These are phyloP conservation scores for Enchytraeus crypticus DNA, from an alignment of 2,888 invertebrate genomes.

Conservation along the genomic window DNA sequence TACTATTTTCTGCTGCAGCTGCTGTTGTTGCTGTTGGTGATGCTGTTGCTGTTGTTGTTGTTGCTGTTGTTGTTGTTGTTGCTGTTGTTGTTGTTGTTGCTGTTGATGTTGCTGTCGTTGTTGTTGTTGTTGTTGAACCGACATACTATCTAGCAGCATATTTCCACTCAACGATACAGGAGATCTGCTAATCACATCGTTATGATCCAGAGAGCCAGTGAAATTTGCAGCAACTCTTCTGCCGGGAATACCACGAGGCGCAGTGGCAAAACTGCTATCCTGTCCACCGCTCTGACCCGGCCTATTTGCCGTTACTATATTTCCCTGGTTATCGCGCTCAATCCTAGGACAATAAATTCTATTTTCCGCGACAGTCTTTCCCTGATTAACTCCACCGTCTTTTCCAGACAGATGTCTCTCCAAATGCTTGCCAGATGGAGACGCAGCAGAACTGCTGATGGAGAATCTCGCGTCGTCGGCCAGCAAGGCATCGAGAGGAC, in stretches of 20 bases:
- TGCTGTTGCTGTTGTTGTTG: too few relatives aligned
- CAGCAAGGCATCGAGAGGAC: constrained; percentile 8
- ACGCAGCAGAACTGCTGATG: neutral
- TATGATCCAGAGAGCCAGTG: neutral
- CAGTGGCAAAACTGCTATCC: neutral
- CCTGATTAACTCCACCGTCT: too few relatives aligned
- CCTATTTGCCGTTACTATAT: neutral
- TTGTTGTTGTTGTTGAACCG: too few relatives aligned
- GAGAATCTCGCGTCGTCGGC: constrained; percentile 25
- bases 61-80: too few relatives aligned
- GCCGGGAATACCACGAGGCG: neutral
- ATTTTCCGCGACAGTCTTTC: neutral
- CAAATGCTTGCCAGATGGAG: neutral
- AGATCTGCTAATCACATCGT: neutral
- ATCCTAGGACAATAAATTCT: too few relatives aligned
- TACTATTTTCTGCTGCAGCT: neutral
- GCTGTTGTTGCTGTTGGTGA: neutral
- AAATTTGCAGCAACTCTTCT: neutral
- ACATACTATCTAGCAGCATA: neutral
- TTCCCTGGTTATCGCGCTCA: too few relatives aligned
- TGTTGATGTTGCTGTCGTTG: neutral
- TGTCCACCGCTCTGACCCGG: neutral
- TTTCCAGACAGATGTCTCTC: too few relatives aligned
- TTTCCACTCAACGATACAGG: neutral
- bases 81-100: neutral